Base-by-base conservation (phyloP, 2,888 invertebrate genomes). In the Eutolmus rufibarbis region DNA sequence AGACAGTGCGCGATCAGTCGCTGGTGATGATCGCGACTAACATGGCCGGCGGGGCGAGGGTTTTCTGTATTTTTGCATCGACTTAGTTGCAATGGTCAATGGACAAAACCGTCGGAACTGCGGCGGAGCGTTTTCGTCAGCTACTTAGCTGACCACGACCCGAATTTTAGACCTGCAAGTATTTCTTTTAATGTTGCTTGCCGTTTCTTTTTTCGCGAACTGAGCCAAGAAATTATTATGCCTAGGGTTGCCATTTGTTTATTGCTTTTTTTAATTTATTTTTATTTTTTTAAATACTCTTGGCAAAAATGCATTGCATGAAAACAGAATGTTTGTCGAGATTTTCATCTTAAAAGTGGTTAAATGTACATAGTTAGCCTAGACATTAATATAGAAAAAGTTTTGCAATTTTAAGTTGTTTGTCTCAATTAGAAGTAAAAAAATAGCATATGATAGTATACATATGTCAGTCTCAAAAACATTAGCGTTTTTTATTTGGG, bases 71-170 rank as follows among this genome's bases (percentile, higher is more conserved):
- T 66, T 79, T 82, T 82, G 82, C 82, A 82, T 66, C 82, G 57
- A n/a, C 23, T 66, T 56, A 82, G 57, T 57, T 82, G 82, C 82
- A 82, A 66, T 82, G 82, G 82, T 57, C 82, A 82, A 40, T 82
- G 82, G 82, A 82, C 82, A 82, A 37, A 28, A 56, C 74, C 5
- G n/a, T 40, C 28, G 34, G 76, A 14, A 76, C 34, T 9, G 74
- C 74, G 51, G 5, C 43, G 43, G n/a, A 74, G 9, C 14, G 85
- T 85, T 85, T 31, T 74, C 74, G 37, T 74, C 74, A 31, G 74
- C 23, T 74, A 74, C 51, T 85, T 74, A 46, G 51, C 28, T 85
- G 85, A 51, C 85, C 74, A 85, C 85, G 85, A 85, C 85, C 85
- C 74, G 85, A 85, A 85, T 85, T 74, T 85, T 14, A 40, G 66